Evolutionary conservation across 2,797 vertebrate species (phyloP).

Genomic region (Coluber constrictor): DNA sequence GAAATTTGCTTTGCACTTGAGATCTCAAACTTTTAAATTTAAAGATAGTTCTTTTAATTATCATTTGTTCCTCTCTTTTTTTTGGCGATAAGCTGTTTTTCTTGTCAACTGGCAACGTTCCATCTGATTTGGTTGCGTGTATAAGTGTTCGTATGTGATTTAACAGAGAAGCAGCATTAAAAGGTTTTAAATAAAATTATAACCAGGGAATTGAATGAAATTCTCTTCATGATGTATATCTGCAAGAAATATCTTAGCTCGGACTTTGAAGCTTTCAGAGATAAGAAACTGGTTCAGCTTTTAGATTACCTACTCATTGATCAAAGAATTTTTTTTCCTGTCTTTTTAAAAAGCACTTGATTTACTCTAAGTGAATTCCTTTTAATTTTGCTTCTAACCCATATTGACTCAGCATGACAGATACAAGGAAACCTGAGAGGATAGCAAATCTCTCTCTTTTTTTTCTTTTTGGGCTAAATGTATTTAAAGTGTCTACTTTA

Average conservation of each 20-base stretch:
- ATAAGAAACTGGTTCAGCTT: neutral
- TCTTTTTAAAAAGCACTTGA: neutral
- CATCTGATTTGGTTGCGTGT: neutral
- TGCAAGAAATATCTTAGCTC: neutral
- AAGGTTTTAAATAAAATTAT: neutral
- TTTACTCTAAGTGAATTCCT: neutral
- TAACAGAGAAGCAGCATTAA: neutral
- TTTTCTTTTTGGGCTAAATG: neutral
- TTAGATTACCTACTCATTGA: neutral
- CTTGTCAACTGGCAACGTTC: neutral
- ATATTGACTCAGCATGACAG: neutral
- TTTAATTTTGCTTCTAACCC: slow-evolving; percentile 6
- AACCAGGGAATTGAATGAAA: neutral
- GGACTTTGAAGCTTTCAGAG: neutral
- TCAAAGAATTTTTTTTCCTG: slow-evolving; percentile 12
- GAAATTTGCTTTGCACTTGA: neutral
- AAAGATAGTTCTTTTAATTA: neutral
- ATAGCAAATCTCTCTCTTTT: neutral
- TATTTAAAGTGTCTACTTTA: neutral
- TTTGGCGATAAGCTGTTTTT: neutral
- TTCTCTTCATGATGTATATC: neutral
- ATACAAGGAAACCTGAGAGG: neutral
- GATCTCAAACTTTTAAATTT: neutral
- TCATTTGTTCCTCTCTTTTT: neutral
- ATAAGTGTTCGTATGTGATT: neutral